Evolutionary conservation across 2,888 invertebrate genomes (phyloP).

Genomic region (Panorpa germanica): DNA sequence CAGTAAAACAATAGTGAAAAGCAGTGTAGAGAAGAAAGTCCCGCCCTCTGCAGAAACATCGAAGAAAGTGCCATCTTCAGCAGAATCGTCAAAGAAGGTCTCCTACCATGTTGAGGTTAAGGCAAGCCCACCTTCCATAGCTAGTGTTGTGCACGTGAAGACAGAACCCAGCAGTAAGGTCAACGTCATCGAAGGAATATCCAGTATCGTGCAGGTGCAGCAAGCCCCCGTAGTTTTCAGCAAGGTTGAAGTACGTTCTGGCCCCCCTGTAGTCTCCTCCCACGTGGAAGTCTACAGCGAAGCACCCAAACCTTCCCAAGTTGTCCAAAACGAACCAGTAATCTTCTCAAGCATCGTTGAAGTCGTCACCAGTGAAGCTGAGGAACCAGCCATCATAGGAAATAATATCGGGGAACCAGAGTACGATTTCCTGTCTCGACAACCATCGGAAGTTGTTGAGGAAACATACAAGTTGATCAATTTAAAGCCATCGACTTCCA

Average conservation of each 20-base stretch:
- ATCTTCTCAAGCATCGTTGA: slow-evolving; percentile 36
- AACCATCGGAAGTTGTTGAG: slow-evolving; percentile 69
- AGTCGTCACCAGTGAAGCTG: slow-evolving; percentile 28
- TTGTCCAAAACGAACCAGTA: slow-evolving; percentile 17
- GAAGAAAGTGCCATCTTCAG: slow-evolving; percentile 14
- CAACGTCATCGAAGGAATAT: slow-evolving; percentile 18
- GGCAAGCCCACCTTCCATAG: background rate
- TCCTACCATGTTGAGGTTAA: slow-evolving; percentile 9
- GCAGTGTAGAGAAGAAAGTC: slow-evolving; percentile 11
- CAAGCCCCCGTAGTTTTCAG: slow-evolving; percentile 22
- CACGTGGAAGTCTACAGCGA: slow-evolving; percentile 19
- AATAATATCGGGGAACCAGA: slow-evolving; percentile 65
- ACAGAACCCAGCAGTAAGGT: slow-evolving; percentile 15
- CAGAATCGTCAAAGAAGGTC: slow-evolving; percentile 11
- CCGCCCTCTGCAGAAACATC: slow-evolving; percentile 14
- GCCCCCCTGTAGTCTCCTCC: slow-evolving; percentile 22
- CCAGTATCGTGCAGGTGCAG: slow-evolving; percentile 24
- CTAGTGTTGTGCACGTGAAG: slow-evolving; percentile 5
- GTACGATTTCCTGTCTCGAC: slow-evolving; percentile 68
- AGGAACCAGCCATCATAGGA: slow-evolving; percentile 39
- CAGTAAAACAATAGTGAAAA: slow-evolving; percentile 19
- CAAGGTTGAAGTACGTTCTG: slow-evolving; percentile 30
- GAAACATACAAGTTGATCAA: slow-evolving; percentile 73
- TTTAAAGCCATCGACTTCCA: slow-evolving; percentile 47
- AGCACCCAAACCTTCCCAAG: slow-evolving; percentile 13